Evolutionary conservation across 2,113 vertebrate species (phyloP).

Genomic region (Alouatta palliata): DNA sequence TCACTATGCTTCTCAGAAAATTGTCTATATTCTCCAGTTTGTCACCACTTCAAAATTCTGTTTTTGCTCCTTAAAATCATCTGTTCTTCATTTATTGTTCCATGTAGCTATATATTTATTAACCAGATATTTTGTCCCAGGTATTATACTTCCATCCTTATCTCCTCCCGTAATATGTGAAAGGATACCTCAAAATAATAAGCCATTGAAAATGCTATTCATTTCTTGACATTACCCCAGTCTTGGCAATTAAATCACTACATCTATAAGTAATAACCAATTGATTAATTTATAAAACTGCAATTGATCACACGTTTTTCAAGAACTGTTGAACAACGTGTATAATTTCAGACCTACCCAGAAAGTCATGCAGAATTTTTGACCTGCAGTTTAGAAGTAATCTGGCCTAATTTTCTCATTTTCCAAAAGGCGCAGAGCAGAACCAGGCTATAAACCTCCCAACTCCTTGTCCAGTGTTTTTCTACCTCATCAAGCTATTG

Average conservation of each 20-base stretch:
- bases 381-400: background rate
- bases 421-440: background rate
- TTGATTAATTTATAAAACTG: constrained; percentile 26
- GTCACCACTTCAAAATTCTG: background rate
- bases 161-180: background rate
- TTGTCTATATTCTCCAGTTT: background rate
- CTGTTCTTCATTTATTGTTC: background rate
- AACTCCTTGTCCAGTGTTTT: background rate
- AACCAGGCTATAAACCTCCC: background rate
- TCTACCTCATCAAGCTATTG: background rate
- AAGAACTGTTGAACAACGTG: background rate
- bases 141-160: background rate
- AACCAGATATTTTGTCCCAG: background rate
- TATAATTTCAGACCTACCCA: background rate
- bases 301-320: background rate
- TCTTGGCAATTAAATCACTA: background rate
- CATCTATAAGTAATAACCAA: background rate
- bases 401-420: background rate
- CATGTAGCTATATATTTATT: background rate
- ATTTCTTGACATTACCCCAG: background rate
- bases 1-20: background rate
- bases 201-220: background rate
- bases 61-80: background rate
- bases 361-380: background rate
- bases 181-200: background rate